Conservation (phyloP, 2,113 vertebrate species). For the Spea bombifrons region DNA sequence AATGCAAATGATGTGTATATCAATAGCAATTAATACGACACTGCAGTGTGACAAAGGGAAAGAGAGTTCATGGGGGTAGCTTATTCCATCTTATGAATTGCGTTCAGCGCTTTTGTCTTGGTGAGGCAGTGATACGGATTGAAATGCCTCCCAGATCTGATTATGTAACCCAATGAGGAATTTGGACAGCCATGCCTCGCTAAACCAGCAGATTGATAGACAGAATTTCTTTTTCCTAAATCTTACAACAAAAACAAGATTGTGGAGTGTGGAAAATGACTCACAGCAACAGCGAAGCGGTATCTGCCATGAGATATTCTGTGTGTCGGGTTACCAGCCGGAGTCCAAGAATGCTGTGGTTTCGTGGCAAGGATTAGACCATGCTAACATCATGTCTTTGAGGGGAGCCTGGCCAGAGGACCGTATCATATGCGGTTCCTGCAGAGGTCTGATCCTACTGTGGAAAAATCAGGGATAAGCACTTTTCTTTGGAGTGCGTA, state of each 20-base stretch:
- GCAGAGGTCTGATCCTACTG: slow-evolving; percentile 24
- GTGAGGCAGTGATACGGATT: background rate
- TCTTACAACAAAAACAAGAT: slow-evolving; percentile 31
- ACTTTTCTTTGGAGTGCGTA: slow-evolving; percentile 5
- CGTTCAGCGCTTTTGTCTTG: background rate
- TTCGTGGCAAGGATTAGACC: slow-evolving; percentile 38
- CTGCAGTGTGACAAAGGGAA: no score
- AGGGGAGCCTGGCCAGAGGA: slow-evolving; percentile 40
- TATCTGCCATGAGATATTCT: slow-evolving; percentile 43
- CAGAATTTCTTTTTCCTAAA: slow-evolving; percentile 17
- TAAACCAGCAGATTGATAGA: slow-evolving; percentile 28
- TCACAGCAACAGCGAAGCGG: slow-evolving; percentile 33
- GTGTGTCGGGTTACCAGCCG: slow-evolving; percentile 31
- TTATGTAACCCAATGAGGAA: slow-evolving; percentile 21
- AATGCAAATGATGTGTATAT: no score
- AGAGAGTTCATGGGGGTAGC: background rate
- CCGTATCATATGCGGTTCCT: slow-evolving; percentile 29
- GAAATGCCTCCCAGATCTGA: slow-evolving; percentile 18
- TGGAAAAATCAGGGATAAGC: slow-evolving; percentile 26
- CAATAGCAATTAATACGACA: no score
- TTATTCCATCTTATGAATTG: background rate
- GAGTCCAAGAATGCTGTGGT: slow-evolving; percentile 44
- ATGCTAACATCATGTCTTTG: slow-evolving; percentile 43
- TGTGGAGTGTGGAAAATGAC: slow-evolving; percentile 42
- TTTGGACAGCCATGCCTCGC: slow-evolving; percentile 1